phyloP scores from a whole-genome alignment of 2,113 vertebrate species.

The Larimichthys polyactis region DNA sequence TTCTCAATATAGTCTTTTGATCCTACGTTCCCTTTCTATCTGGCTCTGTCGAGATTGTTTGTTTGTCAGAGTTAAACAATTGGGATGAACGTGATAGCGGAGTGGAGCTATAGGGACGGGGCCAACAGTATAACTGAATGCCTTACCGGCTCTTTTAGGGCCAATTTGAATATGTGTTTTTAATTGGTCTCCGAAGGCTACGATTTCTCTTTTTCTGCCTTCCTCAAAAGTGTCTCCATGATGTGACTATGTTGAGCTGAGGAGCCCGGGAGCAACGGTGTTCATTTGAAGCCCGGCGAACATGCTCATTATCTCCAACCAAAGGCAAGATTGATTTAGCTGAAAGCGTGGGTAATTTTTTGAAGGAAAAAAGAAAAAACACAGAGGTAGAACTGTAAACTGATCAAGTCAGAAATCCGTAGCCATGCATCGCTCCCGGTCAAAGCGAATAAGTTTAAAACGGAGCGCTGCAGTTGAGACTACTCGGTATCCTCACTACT shows the following conservation, averaged over 20 bases:
- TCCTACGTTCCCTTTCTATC: constrained; percentile 19
- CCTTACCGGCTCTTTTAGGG: constrained; percentile 58
- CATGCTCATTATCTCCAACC: constrained; percentile 75
- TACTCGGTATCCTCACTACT: constrained; percentile 21
- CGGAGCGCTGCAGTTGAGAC: not conserved
- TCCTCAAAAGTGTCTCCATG: constrained; percentile 70
- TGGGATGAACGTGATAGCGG: constrained; percentile 7
- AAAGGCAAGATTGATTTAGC: constrained; percentile 76
- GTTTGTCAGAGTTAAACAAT: constrained; percentile 61
- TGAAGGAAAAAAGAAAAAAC: not conserved
- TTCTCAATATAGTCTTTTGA: constrained; percentile 54
- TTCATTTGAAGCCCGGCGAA: constrained; percentile 72
- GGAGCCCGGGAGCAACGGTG: constrained; percentile 60
- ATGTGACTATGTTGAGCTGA: constrained; percentile 64
- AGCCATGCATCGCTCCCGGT: constrained; percentile 29
- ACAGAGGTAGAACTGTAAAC: constrained; percentile 42
- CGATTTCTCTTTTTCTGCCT: constrained; percentile 42
- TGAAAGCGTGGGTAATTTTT: constrained; percentile 64
- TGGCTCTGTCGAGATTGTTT: constrained; percentile 45
- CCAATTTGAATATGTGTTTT: constrained; percentile 78
- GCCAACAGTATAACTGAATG: constrained; percentile 42
- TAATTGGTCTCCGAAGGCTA: constrained; percentile 81
- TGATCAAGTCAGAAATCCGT: constrained; percentile 44
- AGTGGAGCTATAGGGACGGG: constrained; percentile 36
- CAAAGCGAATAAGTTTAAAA: constrained; percentile 50